phyloP scores from a whole-genome alignment of 2,797 vertebrate species.

The Gambelia wislizenii region DNA sequence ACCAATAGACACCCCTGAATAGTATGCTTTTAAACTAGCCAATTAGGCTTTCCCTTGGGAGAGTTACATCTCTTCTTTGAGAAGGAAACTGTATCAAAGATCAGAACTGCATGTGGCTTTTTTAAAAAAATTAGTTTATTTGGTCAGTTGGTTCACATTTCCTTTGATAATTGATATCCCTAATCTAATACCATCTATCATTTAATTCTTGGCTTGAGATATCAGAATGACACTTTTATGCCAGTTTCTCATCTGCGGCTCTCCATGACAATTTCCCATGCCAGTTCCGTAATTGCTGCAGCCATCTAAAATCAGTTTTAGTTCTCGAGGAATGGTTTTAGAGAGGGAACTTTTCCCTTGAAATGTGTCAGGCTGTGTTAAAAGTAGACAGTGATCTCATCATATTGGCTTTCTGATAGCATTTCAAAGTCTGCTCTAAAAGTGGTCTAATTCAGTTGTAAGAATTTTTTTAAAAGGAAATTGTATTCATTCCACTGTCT shows the following conservation, averaged over 20 bases:
- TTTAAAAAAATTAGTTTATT: neutral
- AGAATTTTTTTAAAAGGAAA: neutral
- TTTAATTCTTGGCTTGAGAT: neutral
- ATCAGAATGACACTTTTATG: neutral
- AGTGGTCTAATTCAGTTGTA: neutral
- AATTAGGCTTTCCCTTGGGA: neutral
- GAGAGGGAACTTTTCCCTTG: neutral
- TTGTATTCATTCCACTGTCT: neutral
- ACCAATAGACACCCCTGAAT: neutral
- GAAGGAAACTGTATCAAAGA: neutral
- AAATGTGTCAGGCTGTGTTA: neutral
- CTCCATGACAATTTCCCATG: neutral
- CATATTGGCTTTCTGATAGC: neutral
- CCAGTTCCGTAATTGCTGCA: neutral
- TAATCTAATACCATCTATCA: slow-evolving; percentile 21
- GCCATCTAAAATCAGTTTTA: slow-evolving; percentile 7
- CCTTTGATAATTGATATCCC: neutral
- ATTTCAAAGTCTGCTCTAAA: neutral
- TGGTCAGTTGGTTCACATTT: neutral
- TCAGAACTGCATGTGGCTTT: neutral
- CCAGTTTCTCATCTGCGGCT: slow-evolving; percentile 1
- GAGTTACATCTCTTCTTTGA: neutral
- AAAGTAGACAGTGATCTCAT: slow-evolving; percentile 1
- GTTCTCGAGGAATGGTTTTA: neutral
- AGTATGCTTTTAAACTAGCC: neutral